Conservation (phyloP, 2,797 vertebrate genomes). For the Mionectes olivaceus region DNA sequence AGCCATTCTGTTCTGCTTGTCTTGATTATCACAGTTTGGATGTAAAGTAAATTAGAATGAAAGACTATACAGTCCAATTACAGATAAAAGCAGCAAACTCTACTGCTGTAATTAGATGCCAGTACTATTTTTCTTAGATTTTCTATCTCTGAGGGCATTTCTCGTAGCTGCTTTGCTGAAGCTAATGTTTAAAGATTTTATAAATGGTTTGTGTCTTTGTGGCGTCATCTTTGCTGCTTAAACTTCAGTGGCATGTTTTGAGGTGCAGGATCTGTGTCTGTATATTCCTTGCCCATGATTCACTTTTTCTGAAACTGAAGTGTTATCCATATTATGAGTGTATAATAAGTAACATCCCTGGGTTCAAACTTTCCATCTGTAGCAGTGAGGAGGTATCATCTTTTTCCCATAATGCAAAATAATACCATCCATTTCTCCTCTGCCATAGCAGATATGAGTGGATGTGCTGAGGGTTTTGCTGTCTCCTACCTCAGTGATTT, state of each 20-base stretch:
- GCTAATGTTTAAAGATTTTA: constrained; percentile 72
- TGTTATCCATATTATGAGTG: not conserved
- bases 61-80: constrained; percentile 99
- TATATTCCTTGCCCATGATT: not conserved
- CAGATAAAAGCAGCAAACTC: constrained; percentile 99
- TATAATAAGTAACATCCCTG: not conserved
- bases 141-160: constrained; percentile 93
- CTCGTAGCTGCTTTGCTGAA: constrained; percentile 88
- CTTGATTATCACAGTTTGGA: constrained; percentile 99
- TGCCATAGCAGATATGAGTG: not conserved
- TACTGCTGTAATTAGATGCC: constrained; percentile 98
- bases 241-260: not conserved
- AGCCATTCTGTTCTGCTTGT: constrained; percentile 99
- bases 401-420: not conserved
- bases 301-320: not conserved
- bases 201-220: constrained; percentile 40
- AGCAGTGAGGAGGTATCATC: not conserved
- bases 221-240: constrained; percentile 43
- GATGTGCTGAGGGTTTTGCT: not conserved
- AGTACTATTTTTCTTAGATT: constrained; percentile 93
- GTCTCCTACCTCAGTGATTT: not conserved
- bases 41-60: constrained; percentile 99
- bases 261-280: not conserved
- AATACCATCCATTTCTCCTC: not conserved
- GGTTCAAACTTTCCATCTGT: not conserved